Percentiles rank a stretch among this genome's conserved stretches.
Evolutionary conservation across 2,797 vertebrate species (phyloP).

Genomic region (Phoxinus dragarum): DNA sequence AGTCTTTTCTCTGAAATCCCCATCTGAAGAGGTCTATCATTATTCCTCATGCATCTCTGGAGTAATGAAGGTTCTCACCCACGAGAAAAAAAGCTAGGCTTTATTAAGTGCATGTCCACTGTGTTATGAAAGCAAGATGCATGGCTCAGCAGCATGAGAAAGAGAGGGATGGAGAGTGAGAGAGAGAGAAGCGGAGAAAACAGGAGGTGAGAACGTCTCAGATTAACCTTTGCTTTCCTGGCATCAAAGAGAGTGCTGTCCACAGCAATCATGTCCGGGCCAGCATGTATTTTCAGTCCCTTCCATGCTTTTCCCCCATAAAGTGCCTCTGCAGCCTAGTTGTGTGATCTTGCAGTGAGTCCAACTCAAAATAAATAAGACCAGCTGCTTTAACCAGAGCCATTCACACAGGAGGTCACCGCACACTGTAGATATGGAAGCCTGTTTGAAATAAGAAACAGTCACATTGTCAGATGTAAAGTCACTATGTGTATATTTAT

Average conservation of each 20-base stretch:
- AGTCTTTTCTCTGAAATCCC: constrained; percentile 7
- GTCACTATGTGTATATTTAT: background rate
- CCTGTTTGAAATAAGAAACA: background rate
- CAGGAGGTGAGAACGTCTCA: constrained; percentile 56
- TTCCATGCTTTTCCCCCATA: constrained; percentile 32
- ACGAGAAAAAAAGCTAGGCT: constrained; percentile 23
- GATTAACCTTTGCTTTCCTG: constrained; percentile 69
- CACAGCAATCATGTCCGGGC: constrained; percentile 62
- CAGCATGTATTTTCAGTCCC: constrained; percentile 52
- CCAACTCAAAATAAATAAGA: constrained; percentile 53
- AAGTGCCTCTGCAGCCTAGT: constrained; percentile 52
- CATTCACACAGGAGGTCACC: constrained; percentile 43
- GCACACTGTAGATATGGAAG: background rate
- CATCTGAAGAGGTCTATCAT: constrained; percentile 26
- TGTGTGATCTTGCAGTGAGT: constrained; percentile 50
- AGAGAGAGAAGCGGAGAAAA: constrained; percentile 14
- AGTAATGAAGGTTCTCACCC: constrained; percentile 32
- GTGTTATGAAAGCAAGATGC: constrained; percentile 69
- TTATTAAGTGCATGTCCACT: constrained; percentile 62
- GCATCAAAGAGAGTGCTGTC: constrained; percentile 70
- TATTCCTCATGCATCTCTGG: constrained; percentile 36
- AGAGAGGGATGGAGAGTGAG: background rate
- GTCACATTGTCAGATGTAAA: background rate
- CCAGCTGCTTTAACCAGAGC: constrained; percentile 37
- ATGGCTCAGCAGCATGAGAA: constrained; percentile 55